These are phyloP conservation scores for Brachyhypopomus gauderio DNA, from an alignment of 2,113 vertebrate species.

Conservation along the genomic window DNA sequence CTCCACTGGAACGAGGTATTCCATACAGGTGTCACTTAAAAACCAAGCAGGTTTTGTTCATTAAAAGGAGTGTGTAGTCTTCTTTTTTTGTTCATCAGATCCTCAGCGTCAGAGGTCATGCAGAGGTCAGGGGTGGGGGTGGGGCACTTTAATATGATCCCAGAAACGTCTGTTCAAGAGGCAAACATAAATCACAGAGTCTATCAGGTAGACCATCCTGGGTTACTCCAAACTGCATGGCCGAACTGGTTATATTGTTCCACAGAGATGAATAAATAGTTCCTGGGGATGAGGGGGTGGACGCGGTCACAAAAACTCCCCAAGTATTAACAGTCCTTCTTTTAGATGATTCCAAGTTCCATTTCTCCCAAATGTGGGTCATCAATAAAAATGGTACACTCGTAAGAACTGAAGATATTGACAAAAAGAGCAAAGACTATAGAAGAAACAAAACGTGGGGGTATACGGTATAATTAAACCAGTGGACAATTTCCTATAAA, in stretches of 20 bases:
- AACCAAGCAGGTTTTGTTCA: slow-evolving; percentile 20
- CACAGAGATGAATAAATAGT: slow-evolving; percentile 2
- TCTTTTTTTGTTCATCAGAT: slow-evolving; percentile 20
- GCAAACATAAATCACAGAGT: background rate
- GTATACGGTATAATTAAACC: slow-evolving; percentile 52
- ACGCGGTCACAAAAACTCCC: slow-evolving; percentile 41
- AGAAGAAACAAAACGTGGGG: slow-evolving; percentile 58
- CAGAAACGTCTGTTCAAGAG: slow-evolving; percentile 7
- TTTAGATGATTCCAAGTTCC: slow-evolving; percentile 53
- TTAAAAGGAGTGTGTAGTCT: slow-evolving; percentile 33
- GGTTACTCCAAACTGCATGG: too few relatives aligned
- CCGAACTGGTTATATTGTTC: background rate
- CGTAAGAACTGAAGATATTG: slow-evolving; percentile 58
- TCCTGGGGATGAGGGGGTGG: background rate
- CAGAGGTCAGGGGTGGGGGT: too few relatives aligned
- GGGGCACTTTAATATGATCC: too few relatives aligned
- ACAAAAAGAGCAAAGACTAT: slow-evolving; percentile 51
- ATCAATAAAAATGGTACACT: slow-evolving; percentile 49
- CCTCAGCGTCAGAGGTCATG: background rate
- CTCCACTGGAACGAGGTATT: slow-evolving; percentile 57
- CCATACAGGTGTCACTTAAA: slow-evolving; percentile 5
- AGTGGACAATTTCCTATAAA: slow-evolving; percentile 60
- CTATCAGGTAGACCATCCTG: too few relatives aligned
- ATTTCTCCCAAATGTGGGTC: slow-evolving; percentile 50
- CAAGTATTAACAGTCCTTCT: slow-evolving; percentile 62